phyloP scores from a whole-genome alignment of 2,113 vertebrate species.

The Camelus bactrianus region DNA sequence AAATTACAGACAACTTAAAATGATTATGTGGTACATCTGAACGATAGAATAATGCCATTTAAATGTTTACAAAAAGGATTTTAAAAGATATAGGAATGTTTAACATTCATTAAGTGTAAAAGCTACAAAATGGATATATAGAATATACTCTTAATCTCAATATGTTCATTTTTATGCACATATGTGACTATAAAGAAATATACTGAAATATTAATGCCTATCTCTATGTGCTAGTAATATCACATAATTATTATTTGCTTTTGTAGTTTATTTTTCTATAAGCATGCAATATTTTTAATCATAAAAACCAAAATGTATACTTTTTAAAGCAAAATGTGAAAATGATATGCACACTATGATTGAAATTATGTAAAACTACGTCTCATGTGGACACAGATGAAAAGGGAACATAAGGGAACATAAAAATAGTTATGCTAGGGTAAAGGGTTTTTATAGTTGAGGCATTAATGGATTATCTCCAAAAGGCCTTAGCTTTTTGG shows the following conservation, averaged over 20 bases:
- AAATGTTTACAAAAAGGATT: not conserved
- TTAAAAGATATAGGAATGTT: constrained; percentile 25
- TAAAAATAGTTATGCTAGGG: not conserved
- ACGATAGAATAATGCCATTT: constrained; percentile 6
- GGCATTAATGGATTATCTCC: not conserved
- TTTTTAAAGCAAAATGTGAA: not conserved
- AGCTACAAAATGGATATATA: constrained; percentile 11
- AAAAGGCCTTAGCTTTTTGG: not conserved
- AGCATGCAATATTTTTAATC: not conserved
- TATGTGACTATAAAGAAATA: not conserved
- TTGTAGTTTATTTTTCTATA: not conserved
- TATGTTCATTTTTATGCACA: not conserved
- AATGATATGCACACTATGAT: not conserved
- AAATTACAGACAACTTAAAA: constrained; percentile 26
- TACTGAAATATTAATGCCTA: not conserved
- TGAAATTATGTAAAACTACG: not conserved
- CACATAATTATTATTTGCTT: not conserved
- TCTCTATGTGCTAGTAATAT: not conserved
- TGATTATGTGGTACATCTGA: not conserved
- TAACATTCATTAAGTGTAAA: not conserved
- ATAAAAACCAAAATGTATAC: not conserved
- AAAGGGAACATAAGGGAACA: not conserved
- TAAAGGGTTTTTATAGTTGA: constrained; percentile 7
- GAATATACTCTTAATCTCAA: not conserved
- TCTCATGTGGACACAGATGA: not conserved